Conservation (phyloP, 2,797 vertebrate species). For the Carcharodon carcharias region DNA sequence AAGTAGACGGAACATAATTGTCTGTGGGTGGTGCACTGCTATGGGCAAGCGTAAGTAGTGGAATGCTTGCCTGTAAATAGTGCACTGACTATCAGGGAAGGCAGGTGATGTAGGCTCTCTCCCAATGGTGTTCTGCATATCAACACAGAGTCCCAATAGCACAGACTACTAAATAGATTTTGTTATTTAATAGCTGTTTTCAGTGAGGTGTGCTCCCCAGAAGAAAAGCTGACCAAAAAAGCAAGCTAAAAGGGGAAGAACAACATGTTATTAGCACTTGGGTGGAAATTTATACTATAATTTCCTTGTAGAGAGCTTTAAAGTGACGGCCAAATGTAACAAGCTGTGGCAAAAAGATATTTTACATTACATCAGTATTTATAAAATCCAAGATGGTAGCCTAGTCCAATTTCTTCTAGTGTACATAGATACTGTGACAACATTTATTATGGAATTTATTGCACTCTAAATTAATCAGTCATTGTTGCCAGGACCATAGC, state of each 20-base stretch:
- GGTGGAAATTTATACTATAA: not conserved
- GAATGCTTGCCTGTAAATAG: not conserved
- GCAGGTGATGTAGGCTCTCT: not conserved
- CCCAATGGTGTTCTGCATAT: not conserved
- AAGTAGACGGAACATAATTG: not conserved
- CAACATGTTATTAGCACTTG: not conserved
- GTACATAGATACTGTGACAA: not conserved
- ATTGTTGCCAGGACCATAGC: not conserved
- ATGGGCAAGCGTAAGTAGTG: not conserved
- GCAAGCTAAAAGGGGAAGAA: not conserved
- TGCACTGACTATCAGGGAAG: not conserved
- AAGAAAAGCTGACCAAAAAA: not conserved
- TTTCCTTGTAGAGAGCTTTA: not conserved
- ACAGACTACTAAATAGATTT: not conserved
- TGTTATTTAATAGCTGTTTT: not conserved
- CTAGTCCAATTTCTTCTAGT: not conserved
- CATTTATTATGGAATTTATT: not conserved
- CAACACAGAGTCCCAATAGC: not conserved
- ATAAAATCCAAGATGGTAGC: not conserved
- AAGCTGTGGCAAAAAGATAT: not conserved
- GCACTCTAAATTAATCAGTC: not conserved
- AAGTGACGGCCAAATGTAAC: not conserved
- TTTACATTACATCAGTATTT: not conserved
- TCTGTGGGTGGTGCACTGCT: not conserved
- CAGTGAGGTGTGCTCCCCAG: not conserved